These are phyloP conservation scores for Leptocoma aspasia DNA, from an alignment of 2,113 vertebrate species.

Conservation along the genomic window DNA sequence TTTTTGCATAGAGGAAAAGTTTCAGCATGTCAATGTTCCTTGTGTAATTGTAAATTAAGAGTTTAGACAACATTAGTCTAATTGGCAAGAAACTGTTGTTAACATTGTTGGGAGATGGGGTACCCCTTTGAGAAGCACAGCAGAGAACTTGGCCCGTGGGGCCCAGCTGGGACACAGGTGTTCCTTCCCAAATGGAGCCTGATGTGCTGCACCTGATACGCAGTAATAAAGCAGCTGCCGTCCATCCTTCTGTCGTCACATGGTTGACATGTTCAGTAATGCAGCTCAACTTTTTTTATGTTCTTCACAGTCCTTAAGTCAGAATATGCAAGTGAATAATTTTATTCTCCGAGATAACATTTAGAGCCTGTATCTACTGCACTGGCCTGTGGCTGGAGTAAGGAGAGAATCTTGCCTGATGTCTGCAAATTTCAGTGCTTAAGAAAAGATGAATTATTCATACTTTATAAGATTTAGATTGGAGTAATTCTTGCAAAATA, in stretches of 20 bases:
- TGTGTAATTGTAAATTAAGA: not conserved
- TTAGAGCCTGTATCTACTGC: not conserved
- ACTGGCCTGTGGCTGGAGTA: not conserved
- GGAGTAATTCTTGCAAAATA: slow-evolving; percentile 2
- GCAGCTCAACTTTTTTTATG: not conserved
- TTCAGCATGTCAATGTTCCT: not conserved
- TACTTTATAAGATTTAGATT: not conserved
- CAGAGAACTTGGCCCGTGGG: not conserved
- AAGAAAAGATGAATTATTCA: not conserved
- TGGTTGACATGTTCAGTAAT: not conserved
- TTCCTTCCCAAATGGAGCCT: not conserved
- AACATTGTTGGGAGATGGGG: not conserved
- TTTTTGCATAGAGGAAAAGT: not conserved
- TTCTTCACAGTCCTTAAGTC: not conserved
- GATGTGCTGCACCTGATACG: not conserved
- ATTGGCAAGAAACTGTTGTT: not conserved
- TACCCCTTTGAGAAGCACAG: not conserved
- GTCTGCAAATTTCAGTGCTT: not conserved
- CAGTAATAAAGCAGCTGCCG: not conserved
- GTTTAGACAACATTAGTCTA: not conserved
- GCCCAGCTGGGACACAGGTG: not conserved
- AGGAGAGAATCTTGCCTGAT: not conserved
- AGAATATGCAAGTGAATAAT: not conserved
- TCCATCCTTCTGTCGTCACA: not conserved
- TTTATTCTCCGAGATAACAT: not conserved